A percentile compares a stretch with the other conserved stretches of the same genome.
phyloP scores from a whole-genome alignment of 2,888 invertebrate genomes.

The Aelia acuminata region DNA sequence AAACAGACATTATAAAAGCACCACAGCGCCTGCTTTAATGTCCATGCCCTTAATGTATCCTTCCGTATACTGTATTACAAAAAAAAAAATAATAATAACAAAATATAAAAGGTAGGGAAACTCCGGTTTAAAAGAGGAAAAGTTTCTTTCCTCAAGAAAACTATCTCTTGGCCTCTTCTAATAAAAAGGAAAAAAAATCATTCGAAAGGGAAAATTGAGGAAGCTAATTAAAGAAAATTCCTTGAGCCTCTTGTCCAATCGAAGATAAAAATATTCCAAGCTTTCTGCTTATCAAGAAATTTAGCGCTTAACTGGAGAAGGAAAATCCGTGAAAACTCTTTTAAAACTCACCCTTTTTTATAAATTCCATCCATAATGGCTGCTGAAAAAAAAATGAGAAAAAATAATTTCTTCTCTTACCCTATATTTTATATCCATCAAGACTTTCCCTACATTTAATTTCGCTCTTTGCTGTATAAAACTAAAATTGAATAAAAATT shows the following conservation, averaged over 20 bases:
- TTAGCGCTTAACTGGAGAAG: neutral
- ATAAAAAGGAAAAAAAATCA: neutral
- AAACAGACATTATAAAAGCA: conserved; percentile 21
- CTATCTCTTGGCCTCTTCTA: neutral
- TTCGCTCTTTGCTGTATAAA: neutral
- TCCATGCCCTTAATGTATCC: neutral
- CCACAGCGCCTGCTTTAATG: neutral
- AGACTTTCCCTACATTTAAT: neutral
- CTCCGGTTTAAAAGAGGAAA: neutral
- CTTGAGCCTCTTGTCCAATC: neutral
- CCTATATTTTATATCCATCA: neutral
- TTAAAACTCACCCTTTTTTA: neutral
- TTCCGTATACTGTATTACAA: neutral
- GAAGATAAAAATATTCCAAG: neutral
- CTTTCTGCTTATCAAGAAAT: neutral
- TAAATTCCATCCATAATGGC: neutral
- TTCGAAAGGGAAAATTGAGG: neutral
- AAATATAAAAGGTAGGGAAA: neutral
- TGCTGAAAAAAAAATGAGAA: neutral
- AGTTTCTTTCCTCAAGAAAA: neutral
- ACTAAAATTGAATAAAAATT: neutral
- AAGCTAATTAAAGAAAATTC: neutral
- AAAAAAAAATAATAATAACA: neutral
- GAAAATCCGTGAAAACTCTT: neutral
- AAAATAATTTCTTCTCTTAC: neutral